Evolutionary conservation across 2,113 vertebrate species (phyloP).

Genomic region (Papio anubis): DNA sequence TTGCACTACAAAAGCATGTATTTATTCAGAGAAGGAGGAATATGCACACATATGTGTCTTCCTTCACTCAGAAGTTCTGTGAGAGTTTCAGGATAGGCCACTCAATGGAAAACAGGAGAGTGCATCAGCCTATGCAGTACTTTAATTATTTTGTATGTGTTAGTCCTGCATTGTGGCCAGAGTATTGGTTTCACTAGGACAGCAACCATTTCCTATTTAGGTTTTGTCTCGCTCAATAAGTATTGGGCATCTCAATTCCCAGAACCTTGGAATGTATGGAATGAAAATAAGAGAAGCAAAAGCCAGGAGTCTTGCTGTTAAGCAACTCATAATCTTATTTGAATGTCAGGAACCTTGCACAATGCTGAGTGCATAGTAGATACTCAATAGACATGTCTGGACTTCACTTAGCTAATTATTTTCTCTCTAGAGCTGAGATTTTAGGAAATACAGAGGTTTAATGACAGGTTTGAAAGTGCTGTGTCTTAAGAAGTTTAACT

Average conservation of each 20-base stretch:
- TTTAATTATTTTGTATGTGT: neutral
- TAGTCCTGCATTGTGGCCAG: neutral
- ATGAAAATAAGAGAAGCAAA: neutral
- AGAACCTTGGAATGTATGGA: neutral
- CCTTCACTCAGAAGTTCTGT: neutral
- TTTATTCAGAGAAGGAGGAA: neutral
- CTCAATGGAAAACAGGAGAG: neutral
- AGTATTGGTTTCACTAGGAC: neutral
- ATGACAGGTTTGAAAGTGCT: slow-evolving; percentile 51
- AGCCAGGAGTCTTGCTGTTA: neutral
- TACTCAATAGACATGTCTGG: slow-evolving; percentile 30
- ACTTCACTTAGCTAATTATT: neutral
- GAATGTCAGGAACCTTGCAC: neutral
- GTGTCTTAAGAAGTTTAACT: slow-evolving; percentile 59
- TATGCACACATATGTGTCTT: neutral
- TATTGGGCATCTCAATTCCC: neutral
- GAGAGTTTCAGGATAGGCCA: neutral
- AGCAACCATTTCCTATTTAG: neutral
- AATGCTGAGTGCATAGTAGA: neutral
- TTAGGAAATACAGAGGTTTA: slow-evolving; percentile 57
- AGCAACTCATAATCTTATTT: neutral
- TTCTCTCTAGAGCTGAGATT: slow-evolving; percentile 28
- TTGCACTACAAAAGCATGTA: too few relatives aligned
- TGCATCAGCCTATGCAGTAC: neutral
- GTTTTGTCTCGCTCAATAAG: neutral